These are phyloP conservation scores for Petaurus breviceps DNA, from an alignment of 2,113 vertebrate genomes.

Conservation along the genomic window DNA sequence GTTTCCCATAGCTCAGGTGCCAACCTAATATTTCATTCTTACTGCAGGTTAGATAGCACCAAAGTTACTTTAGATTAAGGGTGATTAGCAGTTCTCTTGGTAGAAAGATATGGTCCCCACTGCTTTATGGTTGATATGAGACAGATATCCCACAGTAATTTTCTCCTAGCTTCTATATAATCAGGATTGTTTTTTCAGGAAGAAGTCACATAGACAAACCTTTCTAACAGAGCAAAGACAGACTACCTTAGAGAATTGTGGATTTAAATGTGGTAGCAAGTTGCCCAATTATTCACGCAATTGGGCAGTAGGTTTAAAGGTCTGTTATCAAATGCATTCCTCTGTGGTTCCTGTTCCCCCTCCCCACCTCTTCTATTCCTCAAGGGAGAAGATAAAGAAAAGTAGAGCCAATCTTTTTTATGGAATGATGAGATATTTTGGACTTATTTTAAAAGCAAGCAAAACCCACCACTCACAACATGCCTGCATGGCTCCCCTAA, in stretches of 20 bases:
- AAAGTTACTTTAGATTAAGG: constrained; percentile 57
- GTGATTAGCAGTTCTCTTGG: constrained; percentile 56
- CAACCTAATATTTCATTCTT: constrained; percentile 55
- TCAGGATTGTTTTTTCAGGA: constrained; percentile 44
- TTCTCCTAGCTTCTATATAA: constrained; percentile 6
- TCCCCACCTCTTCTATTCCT: constrained; percentile 52
- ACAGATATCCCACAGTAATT: constrained; percentile 50
- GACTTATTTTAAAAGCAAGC: constrained; percentile 64
- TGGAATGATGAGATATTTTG: constrained; percentile 1
- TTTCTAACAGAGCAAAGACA: background rate
- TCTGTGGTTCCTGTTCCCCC: constrained; percentile 62
- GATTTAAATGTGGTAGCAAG: constrained; percentile 4
- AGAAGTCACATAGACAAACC: constrained; percentile 39
- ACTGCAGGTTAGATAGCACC: constrained; percentile 62
- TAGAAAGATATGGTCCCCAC: constrained; percentile 61
- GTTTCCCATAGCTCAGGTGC: background rate
- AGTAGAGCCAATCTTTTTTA: background rate
- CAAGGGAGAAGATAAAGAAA: background rate
- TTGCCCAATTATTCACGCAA: constrained; percentile 40
- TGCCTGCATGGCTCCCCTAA: constrained; percentile 15
- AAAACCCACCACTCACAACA: constrained; percentile 46
- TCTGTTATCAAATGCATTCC: constrained; percentile 33
- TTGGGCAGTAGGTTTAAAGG: constrained; percentile 52
- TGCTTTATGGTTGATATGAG: constrained; percentile 63
- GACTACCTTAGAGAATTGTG: constrained; percentile 43